A percentile compares a stretch with the other conserved stretches of the same genome.
phyloP scores from a whole-genome alignment of 2,797 vertebrate species.

The Oreortyx pictus region DNA sequence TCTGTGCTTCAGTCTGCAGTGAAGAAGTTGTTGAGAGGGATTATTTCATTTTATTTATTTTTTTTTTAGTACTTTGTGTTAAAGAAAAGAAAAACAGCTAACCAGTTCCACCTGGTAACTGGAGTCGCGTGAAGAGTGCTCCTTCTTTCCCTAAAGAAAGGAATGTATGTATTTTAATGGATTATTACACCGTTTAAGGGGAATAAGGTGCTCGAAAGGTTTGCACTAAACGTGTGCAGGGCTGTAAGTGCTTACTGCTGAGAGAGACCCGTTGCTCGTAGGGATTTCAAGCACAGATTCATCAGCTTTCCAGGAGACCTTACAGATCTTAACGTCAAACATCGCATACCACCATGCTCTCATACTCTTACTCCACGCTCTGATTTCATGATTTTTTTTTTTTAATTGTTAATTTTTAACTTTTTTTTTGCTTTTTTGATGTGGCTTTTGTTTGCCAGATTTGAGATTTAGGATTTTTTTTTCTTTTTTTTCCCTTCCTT shows the following conservation, averaged over 20 bases:
- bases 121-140: neutral
- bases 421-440: neutral
- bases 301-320: neutral
- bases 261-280: neutral
- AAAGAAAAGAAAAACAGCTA: no score
- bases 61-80: no score
- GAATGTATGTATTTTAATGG: neutral
- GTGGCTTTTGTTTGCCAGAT: neutral
- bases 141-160: no score
- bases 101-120: neutral
- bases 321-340: neutral
- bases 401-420: neutral
- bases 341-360: neutral
- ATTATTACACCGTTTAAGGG: neutral
- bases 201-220: neutral
- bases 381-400: neutral
- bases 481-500: no score
- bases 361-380: accelerated
- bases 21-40: neutral
- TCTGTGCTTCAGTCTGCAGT: no score
- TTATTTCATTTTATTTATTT: no score
- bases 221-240: accelerated
- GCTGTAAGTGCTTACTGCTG: accelerated
- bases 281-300: neutral
- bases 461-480: neutral